Base-by-base conservation (phyloP, 2,797 vertebrate genomes). In the Gymnoscopelus microlampas region DNA sequence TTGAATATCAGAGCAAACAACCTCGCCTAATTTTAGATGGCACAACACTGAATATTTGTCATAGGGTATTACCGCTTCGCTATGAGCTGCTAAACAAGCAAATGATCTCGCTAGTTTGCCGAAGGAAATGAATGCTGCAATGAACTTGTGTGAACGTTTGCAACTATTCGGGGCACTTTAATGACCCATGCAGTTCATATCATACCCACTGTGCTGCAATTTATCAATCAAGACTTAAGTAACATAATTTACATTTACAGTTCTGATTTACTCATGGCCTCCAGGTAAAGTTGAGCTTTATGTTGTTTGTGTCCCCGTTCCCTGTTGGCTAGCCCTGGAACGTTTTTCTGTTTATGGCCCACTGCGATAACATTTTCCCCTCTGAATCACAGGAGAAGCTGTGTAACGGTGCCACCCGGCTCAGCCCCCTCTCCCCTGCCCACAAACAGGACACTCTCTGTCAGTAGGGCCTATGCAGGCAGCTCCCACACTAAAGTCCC, bases 311-410 rank as follows among this genome's bases (percentile, higher is more conserved):
- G 77, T 83, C 81, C 71, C 76, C 71, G 63, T 85, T 81, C 76
- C 72, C 39, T 53, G 66, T 74, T 73, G 75, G 75, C 78, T 65
- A 78, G 83, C 76, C 19, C 84, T 91, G 86, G 88, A 92, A 91
- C 75, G 26, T 74, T 88, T 56, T 86, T 87, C 83, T 90, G 87
- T 91, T 91, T 86, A 89, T 78, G 12, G 77, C 66, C 71, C 24
- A 74, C 87, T 87, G 88, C 63, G 89, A 93, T 90, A 90, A 93
- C 85, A 91, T 90, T 89, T 91, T 76, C 85, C 86, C 84, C 79
- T 82, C 75, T 84, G 89, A 90, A 89, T 92, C 86, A 93, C 88
- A 92, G 89, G 81, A 90, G 44, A 60, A 24, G 65, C 88, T 91
- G 83, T 93, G 91, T 91, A 73, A 81, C 51, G 70, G 70, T 85